A percentile compares a stretch with the other conserved stretches of the same genome.
Conservation (phyloP, 2,888 invertebrate species). For the Zhuqinia jingwanae region DNA sequence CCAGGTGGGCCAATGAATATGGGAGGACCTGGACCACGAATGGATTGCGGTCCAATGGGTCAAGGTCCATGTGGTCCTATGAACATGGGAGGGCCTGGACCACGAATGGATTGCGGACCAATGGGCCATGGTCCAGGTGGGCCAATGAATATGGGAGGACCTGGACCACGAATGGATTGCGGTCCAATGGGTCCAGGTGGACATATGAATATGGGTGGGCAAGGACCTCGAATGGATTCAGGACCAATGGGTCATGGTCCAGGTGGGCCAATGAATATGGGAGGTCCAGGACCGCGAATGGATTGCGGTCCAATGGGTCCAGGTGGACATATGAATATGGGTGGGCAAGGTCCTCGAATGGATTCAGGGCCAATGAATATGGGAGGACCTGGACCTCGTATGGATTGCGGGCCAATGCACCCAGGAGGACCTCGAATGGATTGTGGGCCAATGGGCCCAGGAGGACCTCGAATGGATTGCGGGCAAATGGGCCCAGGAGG, state of each 20-base stretch:
- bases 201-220: conserved; percentile 61
- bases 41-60: conserved; percentile 55
- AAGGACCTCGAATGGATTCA: conserved; percentile 80
- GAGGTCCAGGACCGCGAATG: conserved; percentile 66
- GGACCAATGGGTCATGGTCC: conserved; percentile 60
- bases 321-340: conserved; percentile 26
- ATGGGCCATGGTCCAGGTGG: too few species aligned
- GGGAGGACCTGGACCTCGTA: conserved; percentile 56
- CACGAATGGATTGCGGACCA: not conserved
- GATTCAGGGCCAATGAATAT: conserved; percentile 12
- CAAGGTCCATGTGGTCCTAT: too few species aligned
- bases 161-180: conserved; percentile 40
- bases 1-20: conserved; percentile 57
- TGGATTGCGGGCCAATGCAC: not conserved
- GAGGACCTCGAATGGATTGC: conserved; percentile 20
- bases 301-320: conserved; percentile 51
- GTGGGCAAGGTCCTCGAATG: conserved; percentile 29
- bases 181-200: conserved; percentile 81
- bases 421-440: conserved; percentile 81
- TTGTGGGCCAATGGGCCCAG: conserved; percentile 79
- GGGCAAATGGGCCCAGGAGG: conserved; percentile 77
- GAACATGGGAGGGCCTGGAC: conserved; percentile 31
- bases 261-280: conserved; percentile 35
- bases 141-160: conserved; percentile 37
- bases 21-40: conserved; percentile 63